Conservation (phyloP, 2,888 invertebrate species). For the Plagiodera versicolora region DNA sequence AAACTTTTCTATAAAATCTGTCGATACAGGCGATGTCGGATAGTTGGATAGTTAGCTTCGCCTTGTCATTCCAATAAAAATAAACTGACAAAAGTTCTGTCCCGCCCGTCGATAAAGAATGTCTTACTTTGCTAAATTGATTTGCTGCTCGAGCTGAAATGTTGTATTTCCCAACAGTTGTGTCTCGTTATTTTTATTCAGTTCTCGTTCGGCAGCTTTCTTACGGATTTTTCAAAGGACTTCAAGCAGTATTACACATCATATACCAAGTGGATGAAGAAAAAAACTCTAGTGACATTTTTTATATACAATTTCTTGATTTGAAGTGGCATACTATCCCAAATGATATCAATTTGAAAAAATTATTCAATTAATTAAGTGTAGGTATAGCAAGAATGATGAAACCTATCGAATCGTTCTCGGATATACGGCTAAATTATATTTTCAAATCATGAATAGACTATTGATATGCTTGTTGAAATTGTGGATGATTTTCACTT, state of each 20-base stretch:
- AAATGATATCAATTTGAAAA: no score
- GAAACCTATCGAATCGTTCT: no score
- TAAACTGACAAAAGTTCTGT: slow-evolving; percentile 22
- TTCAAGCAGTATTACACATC: slow-evolving; percentile 2
- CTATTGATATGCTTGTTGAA: no score
- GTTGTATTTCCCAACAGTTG: slow-evolving; percentile 16
- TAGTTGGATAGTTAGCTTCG: slow-evolving; percentile 15
- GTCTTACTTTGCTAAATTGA: slow-evolving; percentile 30
- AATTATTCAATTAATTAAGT: no score
- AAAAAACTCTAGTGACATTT: no score
- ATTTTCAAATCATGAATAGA: no score
- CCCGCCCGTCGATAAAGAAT: slow-evolving; percentile 25
- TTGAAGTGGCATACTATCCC: no score
- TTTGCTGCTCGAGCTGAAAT: slow-evolving; percentile 21
- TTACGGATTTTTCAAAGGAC: slow-evolving; percentile 4
- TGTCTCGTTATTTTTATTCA: slow-evolving; percentile 22
- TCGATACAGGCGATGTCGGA: neutral
- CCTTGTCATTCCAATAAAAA: slow-evolving; percentile 20
- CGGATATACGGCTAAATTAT: no score
- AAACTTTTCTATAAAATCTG: neutral
- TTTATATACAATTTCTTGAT: no score
- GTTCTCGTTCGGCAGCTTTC: slow-evolving; percentile 13
- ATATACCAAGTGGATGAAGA: neutral
- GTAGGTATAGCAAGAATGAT: no score
- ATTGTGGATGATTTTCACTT: no score